phyloP scores from a whole-genome alignment of 2,113 vertebrate genomes.

The Epinephelus fuscoguttatus region DNA sequence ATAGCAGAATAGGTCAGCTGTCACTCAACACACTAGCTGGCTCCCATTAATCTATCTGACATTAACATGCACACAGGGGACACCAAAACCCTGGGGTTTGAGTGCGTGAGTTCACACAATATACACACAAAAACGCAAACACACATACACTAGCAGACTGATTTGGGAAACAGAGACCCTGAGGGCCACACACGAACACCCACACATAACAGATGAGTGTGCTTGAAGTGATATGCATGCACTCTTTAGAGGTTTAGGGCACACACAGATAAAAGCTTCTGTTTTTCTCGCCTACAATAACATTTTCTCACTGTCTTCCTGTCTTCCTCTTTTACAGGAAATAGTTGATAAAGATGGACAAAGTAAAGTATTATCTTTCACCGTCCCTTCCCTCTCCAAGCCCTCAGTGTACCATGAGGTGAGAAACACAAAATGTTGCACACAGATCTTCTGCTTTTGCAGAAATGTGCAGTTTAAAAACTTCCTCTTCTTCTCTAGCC shows the following conservation, averaged over 20 bases:
- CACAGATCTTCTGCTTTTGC: not conserved
- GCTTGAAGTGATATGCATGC: constrained; percentile 26
- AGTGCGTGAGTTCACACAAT: constrained; percentile 6
- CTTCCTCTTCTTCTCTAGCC: constrained; percentile 83
- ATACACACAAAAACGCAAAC: not conserved
- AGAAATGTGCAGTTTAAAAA: constrained; percentile 5
- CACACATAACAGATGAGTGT: constrained; percentile 35
- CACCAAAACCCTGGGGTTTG: constrained; percentile 39
- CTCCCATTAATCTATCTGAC: constrained; percentile 76
- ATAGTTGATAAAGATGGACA: constrained; percentile 97
- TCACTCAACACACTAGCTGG: constrained; percentile 63
- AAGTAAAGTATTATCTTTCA: constrained; percentile 95
- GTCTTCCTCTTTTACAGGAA: constrained; percentile 86
- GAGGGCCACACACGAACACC: constrained; percentile 47
- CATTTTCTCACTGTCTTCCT: constrained; percentile 33
- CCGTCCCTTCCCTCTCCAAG: constrained; percentile 97
- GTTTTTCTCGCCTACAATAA: constrained; percentile 39
- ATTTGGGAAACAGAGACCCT: constrained; percentile 23
- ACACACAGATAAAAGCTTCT: not conserved
- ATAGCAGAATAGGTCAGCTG: constrained; percentile 83
- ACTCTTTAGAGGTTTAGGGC: constrained; percentile 21
- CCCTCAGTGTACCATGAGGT: constrained; percentile 98
- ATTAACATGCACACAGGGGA: constrained; percentile 71
- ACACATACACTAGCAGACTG: constrained; percentile 9
- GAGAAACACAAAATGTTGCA: constrained; percentile 57